Evolutionary conservation across 2,113 vertebrate species (phyloP).

Genomic region (Pituophis catenifer): DNA sequence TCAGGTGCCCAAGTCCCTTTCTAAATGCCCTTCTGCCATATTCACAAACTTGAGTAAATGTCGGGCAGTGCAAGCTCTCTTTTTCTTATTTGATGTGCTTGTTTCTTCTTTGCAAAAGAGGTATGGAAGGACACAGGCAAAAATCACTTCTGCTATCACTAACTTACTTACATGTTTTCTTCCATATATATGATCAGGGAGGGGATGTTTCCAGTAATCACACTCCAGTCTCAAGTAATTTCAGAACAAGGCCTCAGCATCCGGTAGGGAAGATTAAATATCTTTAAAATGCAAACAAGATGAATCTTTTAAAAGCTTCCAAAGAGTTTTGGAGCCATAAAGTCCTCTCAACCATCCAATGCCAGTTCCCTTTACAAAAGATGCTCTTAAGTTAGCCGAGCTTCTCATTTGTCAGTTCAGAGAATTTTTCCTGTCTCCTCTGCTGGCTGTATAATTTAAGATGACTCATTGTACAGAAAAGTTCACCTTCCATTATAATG

Average conservation of each 20-base stretch:
- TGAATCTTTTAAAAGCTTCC: slow-evolving; percentile 70
- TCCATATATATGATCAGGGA: background rate
- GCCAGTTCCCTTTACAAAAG: slow-evolving; percentile 62
- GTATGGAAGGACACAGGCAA: background rate
- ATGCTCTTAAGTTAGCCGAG: slow-evolving; percentile 50
- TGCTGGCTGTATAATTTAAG: slow-evolving; percentile 76
- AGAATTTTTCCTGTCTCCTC: slow-evolving; percentile 67
- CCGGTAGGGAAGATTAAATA: slow-evolving; percentile 63
- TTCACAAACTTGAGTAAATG: background rate
- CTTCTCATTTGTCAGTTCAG: slow-evolving; percentile 69
- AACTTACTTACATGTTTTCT: background rate
- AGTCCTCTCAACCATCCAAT: slow-evolving; percentile 45
- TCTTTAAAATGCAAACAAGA: slow-evolving; percentile 69
- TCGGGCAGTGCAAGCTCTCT: background rate
- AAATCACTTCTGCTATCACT: background rate
- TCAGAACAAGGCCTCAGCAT: slow-evolving; percentile 36
- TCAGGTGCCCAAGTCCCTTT: background rate
- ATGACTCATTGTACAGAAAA: slow-evolving; percentile 74
- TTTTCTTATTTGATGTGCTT: background rate
- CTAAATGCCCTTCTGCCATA: background rate
- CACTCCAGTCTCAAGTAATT: background rate
- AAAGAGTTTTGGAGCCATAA: slow-evolving; percentile 61
- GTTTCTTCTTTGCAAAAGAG: background rate
- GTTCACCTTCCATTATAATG: slow-evolving; percentile 83
- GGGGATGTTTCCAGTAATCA: slow-evolving; percentile 45